Conservation (phyloP, 2,113 vertebrate genomes). For the Sylvietta virens region DNA sequence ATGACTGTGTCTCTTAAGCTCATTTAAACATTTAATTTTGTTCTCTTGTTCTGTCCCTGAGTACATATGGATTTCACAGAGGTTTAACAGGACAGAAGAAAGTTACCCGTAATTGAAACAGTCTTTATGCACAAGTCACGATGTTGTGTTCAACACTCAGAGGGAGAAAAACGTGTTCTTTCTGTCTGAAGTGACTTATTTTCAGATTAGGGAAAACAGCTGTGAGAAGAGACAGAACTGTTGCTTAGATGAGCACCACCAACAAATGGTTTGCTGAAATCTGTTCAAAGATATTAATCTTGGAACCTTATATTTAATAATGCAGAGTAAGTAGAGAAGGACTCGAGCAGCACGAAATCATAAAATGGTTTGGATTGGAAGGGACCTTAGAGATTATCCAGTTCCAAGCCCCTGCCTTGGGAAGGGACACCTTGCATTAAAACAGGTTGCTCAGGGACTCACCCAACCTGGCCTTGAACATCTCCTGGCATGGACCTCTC, state of each 20-base stretch:
- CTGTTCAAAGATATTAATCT: neutral
- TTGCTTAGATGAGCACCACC: neutral
- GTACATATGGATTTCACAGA: slow-evolving; percentile 3
- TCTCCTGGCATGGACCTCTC: neutral
- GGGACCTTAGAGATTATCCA: neutral
- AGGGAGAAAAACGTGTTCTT: neutral
- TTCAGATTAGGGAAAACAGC: slow-evolving; percentile 12
- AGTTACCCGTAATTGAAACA: neutral
- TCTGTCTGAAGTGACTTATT: slow-evolving; percentile 4
- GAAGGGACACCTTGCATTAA: neutral
- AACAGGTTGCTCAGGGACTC: neutral
- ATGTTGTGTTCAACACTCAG: neutral
- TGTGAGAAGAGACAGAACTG: neutral
- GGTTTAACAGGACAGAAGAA: slow-evolving; percentile 31
- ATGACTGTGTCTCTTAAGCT: neutral
- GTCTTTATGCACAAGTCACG: neutral
- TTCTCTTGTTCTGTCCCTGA: neutral
- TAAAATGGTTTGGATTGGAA: neutral
- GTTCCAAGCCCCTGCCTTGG: neutral
- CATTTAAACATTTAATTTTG: slow-evolving; percentile 48
- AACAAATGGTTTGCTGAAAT: neutral
- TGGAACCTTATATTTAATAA: neutral
- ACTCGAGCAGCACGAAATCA: neutral
- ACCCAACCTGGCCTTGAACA: neutral
- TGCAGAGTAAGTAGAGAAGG: neutral